Evolutionary conservation across 1,140 invertebrate genomes (phyloP), one percentile per base, ranked within the genome.

Genomic region (Hyposmocoma kahamanoa): DNA sequence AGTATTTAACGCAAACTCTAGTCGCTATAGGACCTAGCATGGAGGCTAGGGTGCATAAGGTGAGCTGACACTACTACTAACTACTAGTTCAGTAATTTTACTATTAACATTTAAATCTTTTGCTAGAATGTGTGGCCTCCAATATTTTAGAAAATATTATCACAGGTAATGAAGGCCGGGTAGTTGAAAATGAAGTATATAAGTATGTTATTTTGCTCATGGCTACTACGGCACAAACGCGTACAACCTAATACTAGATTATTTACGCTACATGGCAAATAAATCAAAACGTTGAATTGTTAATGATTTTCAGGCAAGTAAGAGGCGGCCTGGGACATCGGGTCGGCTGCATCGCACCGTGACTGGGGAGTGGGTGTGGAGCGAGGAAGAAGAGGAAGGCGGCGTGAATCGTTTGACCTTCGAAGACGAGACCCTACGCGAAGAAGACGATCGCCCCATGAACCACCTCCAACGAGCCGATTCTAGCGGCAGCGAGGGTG

Each of bases 331-430:
- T 0, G 96, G 96, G 1, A 92, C 96, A 0, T 97, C 95, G 24
- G 96, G 97, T 4, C 89, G 96, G 20, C 81, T 98, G 11, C 96
- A 98, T 76, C 90, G 96, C 59, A 98, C 96, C 0, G 92, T 96
- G 44, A 96, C 96, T 6, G 97, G 96, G 0, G 95, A 97, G 63
- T 98, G 97, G 97, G 95, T 97, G 9, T 98, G 97, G 97, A 87
- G 87, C 51, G 87, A 89, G 21, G 87, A 88, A 26, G 78, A 70
- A 24, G 69, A 70, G 46, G 81, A 84, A 13, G 63, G 50, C 1
- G 60, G 62, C 71, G 69, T 0, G 0, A 32, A 18, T 11, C 72
- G 69, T 0, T 70, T 63, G 0, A 64, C 52, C 13, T 59, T 65
- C 5, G 62, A 66, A 3, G 63, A 62, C 0, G 81, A 86, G 10